These are phyloP conservation scores for Drosophila subpulchrella DNA, from an alignment of 1,140 invertebrate genomes.

Conservation along the genomic window DNA sequence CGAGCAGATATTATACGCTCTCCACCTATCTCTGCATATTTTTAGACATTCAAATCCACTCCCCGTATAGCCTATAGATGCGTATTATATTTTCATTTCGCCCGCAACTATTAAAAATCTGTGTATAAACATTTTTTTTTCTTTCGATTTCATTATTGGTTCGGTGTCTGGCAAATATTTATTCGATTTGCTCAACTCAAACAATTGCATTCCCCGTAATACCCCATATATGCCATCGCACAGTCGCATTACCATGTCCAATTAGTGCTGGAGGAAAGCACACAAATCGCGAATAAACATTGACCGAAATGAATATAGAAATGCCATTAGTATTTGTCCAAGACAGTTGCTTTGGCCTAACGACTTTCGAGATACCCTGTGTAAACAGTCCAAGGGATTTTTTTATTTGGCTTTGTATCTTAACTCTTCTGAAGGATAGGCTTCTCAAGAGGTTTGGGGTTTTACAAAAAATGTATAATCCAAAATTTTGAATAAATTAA, in stretches of 20 bases:
- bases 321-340: constrained; percentile 4
- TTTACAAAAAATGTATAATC: too few species aligned
- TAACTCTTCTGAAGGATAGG: too few species aligned
- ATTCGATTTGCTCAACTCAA: constrained; percentile 24
- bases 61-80: background rate
- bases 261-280: constrained; percentile 12
- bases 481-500: too few species aligned
- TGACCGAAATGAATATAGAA: constrained; percentile 9
- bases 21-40: constrained; percentile 1
- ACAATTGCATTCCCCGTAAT: constrained; percentile 10
- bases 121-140: background rate
- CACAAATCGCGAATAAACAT: constrained; percentile 19
- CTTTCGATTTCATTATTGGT: constrained; percentile 2
- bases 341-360: background rate
- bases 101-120: constrained; percentile 3
- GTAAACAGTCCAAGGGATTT: too few species aligned
- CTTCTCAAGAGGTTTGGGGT: too few species aligned
- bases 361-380: background rate
- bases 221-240: background rate
- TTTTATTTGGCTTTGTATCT: too few species aligned
- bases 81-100: constrained; percentile 4
- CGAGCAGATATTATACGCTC: background rate
- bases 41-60: constrained; percentile 1
- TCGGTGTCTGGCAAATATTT: constrained; percentile 21
- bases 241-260: constrained; percentile 10